phyloP scores from a whole-genome alignment of 2,888 invertebrate species.

The Erpobdella octoculata region DNA sequence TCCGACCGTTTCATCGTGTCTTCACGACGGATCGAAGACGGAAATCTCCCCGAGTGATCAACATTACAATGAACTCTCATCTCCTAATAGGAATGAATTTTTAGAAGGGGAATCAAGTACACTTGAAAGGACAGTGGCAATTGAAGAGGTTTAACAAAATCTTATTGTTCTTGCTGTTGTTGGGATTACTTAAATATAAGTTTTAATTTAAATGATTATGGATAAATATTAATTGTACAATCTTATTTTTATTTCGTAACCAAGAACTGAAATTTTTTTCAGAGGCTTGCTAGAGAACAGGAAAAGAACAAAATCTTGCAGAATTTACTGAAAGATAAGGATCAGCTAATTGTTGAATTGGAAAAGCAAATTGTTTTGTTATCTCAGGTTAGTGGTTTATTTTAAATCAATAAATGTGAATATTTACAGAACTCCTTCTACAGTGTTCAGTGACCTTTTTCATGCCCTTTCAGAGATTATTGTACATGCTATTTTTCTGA shows the following conservation, averaged over 20 bases:
- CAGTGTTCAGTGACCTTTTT: too few species aligned
- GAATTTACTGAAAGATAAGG: slow-evolving; percentile 45
- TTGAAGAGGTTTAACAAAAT: slow-evolving; percentile 9
- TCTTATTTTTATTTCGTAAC: too few species aligned
- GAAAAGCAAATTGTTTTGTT: slow-evolving; percentile 44
- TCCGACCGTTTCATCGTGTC: background rate
- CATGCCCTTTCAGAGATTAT: too few species aligned
- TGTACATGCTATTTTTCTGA: too few species aligned
- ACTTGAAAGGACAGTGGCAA: background rate
- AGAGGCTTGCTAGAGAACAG: slow-evolving; percentile 45
- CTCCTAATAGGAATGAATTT: slow-evolving; percentile 3
- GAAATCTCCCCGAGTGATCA: background rate
- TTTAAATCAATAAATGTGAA: background rate
- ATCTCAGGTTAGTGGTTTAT: slow-evolving; percentile 40
- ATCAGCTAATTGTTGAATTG: slow-evolving; percentile 45
- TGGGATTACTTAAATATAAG: background rate
- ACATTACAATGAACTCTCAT: background rate
- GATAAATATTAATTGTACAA: background rate
- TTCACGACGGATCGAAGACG: background rate
- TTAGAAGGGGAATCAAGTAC: slow-evolving; percentile 6
- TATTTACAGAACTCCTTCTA: too few species aligned
- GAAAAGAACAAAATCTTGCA: slow-evolving; percentile 46
- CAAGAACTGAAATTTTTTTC: background rate
- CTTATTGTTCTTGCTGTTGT: background rate
- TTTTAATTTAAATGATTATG: background rate